phyloP scores from a whole-genome alignment of 53 echinoderm and acorn worm species.

The Actinopyga echinites region DNA sequence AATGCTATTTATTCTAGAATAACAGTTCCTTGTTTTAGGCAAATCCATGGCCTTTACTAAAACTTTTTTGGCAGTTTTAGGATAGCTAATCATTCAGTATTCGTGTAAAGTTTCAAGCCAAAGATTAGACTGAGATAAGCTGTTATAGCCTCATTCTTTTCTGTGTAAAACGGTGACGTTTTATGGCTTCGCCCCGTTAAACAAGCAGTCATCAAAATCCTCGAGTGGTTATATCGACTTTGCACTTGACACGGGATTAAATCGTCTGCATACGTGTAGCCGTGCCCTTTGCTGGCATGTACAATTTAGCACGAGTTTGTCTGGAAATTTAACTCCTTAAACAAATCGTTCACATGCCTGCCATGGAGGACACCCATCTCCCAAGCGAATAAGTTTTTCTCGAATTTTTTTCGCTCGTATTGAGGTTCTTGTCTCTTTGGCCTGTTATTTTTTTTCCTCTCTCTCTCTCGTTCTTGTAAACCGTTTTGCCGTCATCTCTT shows the following conservation, averaged over 20 bases:
- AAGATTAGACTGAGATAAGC: too few relatives aligned
- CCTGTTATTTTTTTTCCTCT: slow-evolving; percentile 22
- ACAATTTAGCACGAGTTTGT: slow-evolving; percentile 31
- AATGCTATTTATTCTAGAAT: too few relatives aligned
- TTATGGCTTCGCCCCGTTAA: neutral
- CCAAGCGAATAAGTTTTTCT: slow-evolving; percentile 26
- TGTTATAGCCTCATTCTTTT: too few relatives aligned
- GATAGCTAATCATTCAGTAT: too few relatives aligned
- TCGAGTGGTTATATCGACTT: slow-evolving; percentile 26
- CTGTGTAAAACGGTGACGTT: too few relatives aligned
- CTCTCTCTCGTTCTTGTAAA: neutral
- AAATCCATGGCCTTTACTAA: too few relatives aligned
- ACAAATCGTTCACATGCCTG: slow-evolving; percentile 22
- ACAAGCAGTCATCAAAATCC: neutral
- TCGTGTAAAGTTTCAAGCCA: too few relatives aligned
- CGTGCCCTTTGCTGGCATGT: neutral
- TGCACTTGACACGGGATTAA: slow-evolving; percentile 2
- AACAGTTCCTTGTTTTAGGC: too few relatives aligned
- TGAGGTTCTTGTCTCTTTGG: slow-evolving; percentile 20
- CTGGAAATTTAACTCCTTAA: slow-evolving; percentile 29
- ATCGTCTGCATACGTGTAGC: too few relatives aligned
- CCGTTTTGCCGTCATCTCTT: neutral
- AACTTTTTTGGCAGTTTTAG: too few relatives aligned
- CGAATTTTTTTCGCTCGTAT: neutral
- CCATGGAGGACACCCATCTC: neutral